Base-by-base conservation (phyloP, 2,113 vertebrate genomes). In the Aptenodytes patagonicus region DNA sequence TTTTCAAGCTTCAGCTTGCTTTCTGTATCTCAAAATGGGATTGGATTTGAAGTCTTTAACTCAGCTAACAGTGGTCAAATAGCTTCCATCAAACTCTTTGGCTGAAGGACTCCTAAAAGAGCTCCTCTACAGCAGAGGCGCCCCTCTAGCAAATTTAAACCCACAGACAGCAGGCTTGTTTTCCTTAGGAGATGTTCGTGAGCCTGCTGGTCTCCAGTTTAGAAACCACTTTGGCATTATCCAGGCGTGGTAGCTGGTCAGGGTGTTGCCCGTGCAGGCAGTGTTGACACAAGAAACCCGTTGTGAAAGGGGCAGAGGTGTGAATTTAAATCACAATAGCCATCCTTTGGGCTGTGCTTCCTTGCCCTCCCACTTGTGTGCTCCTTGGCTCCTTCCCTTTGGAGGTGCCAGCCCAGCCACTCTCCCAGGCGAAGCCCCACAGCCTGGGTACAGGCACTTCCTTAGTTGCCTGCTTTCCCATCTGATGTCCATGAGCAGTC, bases 221-320 rank as follows among this genome's bases (percentile, higher is more conserved):
- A 51, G 72, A 88, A 90, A 66, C 40, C 6, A 1, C 46, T 92
- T 70, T 16, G 55, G 17, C 8, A 0, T 82, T 84, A 72, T n/a
- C 62, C 25, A 61, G 40, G 7, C 0, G 0, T 31, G 10, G 14
- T 46, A 66, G 29, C 17, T 2, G 3, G 55, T 77, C n/a, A 44
- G n/a, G 66, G 58, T 61, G 38, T 77, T 83, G 54, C 57, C 1
- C 0, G 3, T 76, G 84, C 19, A n/a, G 84, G 29, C 42, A 0
- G 0, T 91, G 72, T 95, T 96, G 87, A 91, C 73, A 55, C 29
- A 84, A 72, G 69, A 81, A 94, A 40, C 55, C 20, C 5, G 3
- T 38, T 47, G 55, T 71, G 93, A 68, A 87, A 68, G 52, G 38
- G 89, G 57, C n/a, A 0, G 1, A 60, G 49, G 38, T 72, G 18